Percentiles rank a stretch among this genome's conserved stretches.
Evolutionary conservation across 37 sponge, comb jelly and placozoan genomes (phyloP).

Genomic region (Lycopodina hypogea): DNA sequence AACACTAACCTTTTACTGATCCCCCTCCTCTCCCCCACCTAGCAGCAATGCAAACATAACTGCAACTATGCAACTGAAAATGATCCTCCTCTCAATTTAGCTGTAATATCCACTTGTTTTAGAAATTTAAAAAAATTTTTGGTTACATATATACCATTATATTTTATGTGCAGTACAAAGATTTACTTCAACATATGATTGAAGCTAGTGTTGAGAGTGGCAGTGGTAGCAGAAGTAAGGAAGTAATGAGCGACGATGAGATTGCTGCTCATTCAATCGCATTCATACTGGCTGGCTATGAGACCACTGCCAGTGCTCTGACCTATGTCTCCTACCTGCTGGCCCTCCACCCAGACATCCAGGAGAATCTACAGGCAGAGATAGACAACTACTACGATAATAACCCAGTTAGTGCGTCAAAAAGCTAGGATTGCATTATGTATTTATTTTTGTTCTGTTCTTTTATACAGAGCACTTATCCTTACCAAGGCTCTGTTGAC

Average conservation of each 20-base stretch:
- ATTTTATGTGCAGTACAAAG: slow-evolving; percentile 10
- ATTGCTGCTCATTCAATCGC: slow-evolving; percentile 36
- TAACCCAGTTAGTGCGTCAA: slow-evolving; percentile 21
- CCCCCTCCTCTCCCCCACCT: no score
- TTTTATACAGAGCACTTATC: slow-evolving; percentile 25
- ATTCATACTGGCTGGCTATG: slow-evolving; percentile 71
- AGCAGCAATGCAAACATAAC: no score
- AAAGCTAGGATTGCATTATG: not conserved
- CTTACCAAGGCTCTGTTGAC: slow-evolving; percentile 63
- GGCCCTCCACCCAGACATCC: slow-evolving; percentile 46
- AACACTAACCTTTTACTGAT: no score
- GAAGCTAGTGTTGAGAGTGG: slow-evolving; percentile 31
- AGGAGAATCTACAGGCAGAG: slow-evolving; percentile 48
- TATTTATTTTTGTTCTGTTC: not conserved
- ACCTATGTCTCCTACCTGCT: slow-evolving; percentile 50
- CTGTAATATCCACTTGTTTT: no score
- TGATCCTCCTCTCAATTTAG: no score
- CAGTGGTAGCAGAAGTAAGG: not conserved
- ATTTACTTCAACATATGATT: slow-evolving; percentile 55
- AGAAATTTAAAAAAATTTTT: no score
- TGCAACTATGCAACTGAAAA: no score
- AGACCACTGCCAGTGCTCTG: slow-evolving; percentile 65
- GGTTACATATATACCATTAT: no score
- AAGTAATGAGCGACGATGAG: slow-evolving; percentile 46
- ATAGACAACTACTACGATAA: slow-evolving; percentile 39